Evolutionary conservation across 2,888 invertebrate genomes (phyloP).

Genomic region (Boloria selene): DNA sequence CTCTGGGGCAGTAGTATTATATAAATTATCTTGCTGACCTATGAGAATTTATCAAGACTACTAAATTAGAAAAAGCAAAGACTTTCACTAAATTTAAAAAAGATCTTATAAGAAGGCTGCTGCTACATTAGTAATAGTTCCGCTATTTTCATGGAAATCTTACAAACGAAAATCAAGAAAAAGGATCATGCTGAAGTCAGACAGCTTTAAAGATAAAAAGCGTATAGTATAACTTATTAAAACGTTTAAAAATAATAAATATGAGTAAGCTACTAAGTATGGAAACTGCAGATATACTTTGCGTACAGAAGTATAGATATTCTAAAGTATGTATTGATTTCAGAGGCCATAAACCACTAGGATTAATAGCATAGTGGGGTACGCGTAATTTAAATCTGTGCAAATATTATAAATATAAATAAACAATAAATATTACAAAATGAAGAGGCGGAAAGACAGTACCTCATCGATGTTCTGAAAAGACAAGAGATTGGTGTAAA

Average conservation of each 20-base stretch:
- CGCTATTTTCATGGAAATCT: slow-evolving; percentile 14
- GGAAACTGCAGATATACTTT: slow-evolving; percentile 12
- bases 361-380: slow-evolving; percentile 33
- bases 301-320: slow-evolving; percentile 9
- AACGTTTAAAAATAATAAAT: slow-evolving; percentile 12
- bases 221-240: slow-evolving; percentile 13
- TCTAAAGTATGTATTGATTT: slow-evolving; percentile 6
- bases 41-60: slow-evolving; percentile 4
- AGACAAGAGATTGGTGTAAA: slow-evolving; percentile 80
- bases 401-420: slow-evolving; percentile 56
- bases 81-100: slow-evolving; percentile 10
- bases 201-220: slow-evolving; percentile 17
- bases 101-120: slow-evolving; percentile 12
- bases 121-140: slow-evolving; percentile 19
- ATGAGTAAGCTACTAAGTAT: slow-evolving; percentile 17
- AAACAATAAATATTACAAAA: slow-evolving; percentile 51
- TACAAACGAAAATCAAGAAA: slow-evolving; percentile 19
- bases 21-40: slow-evolving; percentile 7
- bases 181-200: slow-evolving; percentile 28
- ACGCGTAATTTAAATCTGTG: slow-evolving; percentile 50
- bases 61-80: slow-evolving; percentile 10
- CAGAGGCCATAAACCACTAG: slow-evolving; percentile 13
- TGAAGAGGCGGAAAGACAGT: slow-evolving; percentile 72
- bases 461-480: slow-evolving; percentile 84
- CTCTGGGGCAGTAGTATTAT: slow-evolving; percentile 18